Base-by-base conservation (phyloP, 1,140 invertebrate species). In the Acromyrmex echinatior region DNA sequence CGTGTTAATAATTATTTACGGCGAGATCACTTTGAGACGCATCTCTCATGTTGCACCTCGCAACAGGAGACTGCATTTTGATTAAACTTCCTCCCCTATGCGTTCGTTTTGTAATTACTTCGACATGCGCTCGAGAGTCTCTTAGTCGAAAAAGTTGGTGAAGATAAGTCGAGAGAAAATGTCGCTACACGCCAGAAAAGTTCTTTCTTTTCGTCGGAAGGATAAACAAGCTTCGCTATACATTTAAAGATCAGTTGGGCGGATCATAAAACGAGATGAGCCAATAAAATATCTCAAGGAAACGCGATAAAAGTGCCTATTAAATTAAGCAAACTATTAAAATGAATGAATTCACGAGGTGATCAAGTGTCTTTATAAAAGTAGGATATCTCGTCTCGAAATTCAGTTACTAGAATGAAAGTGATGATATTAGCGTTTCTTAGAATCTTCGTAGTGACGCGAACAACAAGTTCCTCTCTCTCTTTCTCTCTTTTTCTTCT, bases 1-100 rank as follows among this genome's bases (percentile, higher is more conserved):
- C 21, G 68, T 63, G 56, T 51, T 84, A 63, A 84, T 84, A 74
- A 84, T 58, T 74, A 74, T 84, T 84, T 49, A 62, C 25, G 39
- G 9, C 62, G 62, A 21, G 45, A 80, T 5, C 49, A 49, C 58
- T 31, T 18, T 28, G 66, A 73, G 16, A 71, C 66, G 62, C 49
- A 70, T 70, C 78, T 81, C 31, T 58, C 21, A 16, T 14, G 31
- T 39, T 18, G 65, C 31, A 18, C 1, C 31, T 73, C 6, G 31
- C 35, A 49, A 49, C 18, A 49, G 28, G 56, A 39, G 35, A 49
- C 58, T 74, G 70, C 70, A 35, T n/a, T 21, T 74, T 31, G 56
- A 84, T 84, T 76, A 84, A 74, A 49, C 49, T 49, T 51, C 18
- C 45, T 82, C 5, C 9, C 14, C 18, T 31, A 9, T 10, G 9